These are phyloP conservation scores for Catharus ustulatus DNA, from an alignment of 2,797 vertebrate genomes.

Conservation along the genomic window DNA sequence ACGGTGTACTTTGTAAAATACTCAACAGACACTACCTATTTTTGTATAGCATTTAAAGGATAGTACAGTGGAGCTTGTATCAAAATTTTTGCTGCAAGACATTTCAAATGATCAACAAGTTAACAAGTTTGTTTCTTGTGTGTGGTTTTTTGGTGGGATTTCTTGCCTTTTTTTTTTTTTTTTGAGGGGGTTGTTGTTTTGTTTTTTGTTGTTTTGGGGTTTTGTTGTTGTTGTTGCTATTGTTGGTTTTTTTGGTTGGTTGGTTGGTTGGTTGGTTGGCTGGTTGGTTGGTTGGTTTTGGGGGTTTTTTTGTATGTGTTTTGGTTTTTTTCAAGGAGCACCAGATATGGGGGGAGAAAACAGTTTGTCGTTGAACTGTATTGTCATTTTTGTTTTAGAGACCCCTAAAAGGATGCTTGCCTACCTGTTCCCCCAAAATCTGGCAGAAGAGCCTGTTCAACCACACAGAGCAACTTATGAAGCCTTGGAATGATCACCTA, in stretches of 20 bases:
- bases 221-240: no score
- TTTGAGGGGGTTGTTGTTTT: no score
- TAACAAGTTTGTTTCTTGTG: not conserved
- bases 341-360: not conserved
- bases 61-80: not conserved
- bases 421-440: not conserved
- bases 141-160: not conserved
- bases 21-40: not conserved
- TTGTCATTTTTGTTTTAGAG: not conserved
- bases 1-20: constrained; percentile 6
- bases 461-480: rapidly evolving
- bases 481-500: not conserved
- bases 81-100: not conserved
- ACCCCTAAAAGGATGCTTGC: not conserved
- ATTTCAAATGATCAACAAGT: not conserved
- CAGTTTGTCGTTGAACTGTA: not conserved
- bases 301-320: no score
- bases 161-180: no score
- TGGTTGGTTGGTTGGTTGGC: not conserved
- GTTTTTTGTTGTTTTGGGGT: no score
- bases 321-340: not conserved
- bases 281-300: no score
- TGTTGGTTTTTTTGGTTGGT: no score
- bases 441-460: not conserved
- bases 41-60: not conserved